Evolutionary conservation across 2,888 invertebrate genomes (phyloP), one percentile per base, ranked within the genome.

Genomic region (Morpho helenor): DNA sequence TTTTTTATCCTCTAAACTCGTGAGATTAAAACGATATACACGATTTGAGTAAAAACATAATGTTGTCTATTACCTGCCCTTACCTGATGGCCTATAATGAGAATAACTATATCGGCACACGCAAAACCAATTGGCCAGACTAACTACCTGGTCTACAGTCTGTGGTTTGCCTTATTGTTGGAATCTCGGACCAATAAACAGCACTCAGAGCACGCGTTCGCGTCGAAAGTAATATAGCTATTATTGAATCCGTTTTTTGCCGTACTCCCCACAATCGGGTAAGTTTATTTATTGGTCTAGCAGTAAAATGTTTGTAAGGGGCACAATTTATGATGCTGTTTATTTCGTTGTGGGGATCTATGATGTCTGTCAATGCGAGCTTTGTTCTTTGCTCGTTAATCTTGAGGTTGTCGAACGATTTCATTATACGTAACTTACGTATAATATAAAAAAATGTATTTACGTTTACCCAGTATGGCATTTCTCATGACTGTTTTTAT

Each of bases 251-350:
- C 52, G 61, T 63, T 66, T 70, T 67, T 68, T 72, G 41, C 53
- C 75, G 76, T 76, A 78, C 74, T 51, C 56, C 79, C 84, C 79
- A 78, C 84, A 82, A 82, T 82, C 77, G 73, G 73, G 76, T 81
- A 75, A 80, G 77, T 84, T 86, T 88, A 88, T 88, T 88, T 88
- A 87, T 87, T 87, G 76, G 79, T 77, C 65, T 73, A 77, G 79
- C 75, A 82, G 80, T 86, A 83, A 84, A 86, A 80, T 79, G 72
- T 74, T 66, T 72, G 71, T 77, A 77, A 79, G 80, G 86, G 87
- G 79, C 76, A 68, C 73, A 75, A 75, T 84, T 87, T 87, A 87
- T 79, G 82, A 81, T 73, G 71, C 68, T 81, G 79, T 81, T 83
- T 81, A 77, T 84, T 80, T 79, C 72, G 75, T 77, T 74, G 79